phyloP scores from a whole-genome alignment of 2,888 invertebrate species.

The Pteria penguin region DNA sequence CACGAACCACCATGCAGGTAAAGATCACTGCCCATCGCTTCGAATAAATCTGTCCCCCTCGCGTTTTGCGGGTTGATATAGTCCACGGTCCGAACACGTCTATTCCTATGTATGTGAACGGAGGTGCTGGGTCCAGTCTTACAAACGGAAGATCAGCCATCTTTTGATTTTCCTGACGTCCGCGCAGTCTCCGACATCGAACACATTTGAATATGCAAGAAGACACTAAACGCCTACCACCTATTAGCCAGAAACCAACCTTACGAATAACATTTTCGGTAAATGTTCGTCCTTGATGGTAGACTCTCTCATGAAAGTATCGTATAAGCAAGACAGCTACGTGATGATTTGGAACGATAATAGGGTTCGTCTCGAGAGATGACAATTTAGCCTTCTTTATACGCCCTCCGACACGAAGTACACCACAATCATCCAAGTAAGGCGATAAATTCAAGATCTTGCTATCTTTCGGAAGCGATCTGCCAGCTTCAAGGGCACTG shows the following conservation, averaged over 20 bases:
- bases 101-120: conserved; percentile 43
- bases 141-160: conserved; percentile 48
- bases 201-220: conserved; percentile 34
- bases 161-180: conserved; percentile 30
- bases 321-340: conserved; percentile 34
- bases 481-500: not conserved
- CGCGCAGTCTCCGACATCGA: conserved; percentile 37
- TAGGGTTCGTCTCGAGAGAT: conserved; percentile 21
- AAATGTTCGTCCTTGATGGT: conserved; percentile 50
- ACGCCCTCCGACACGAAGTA: conserved; percentile 43
- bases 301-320: conserved; percentile 37
- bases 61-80: conserved; percentile 42
- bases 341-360: conserved; percentile 38
- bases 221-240: conserved; percentile 39
- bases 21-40: conserved; percentile 54
- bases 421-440: conserved; percentile 26
- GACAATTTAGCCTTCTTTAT: not conserved
- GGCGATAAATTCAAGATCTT: conserved; percentile 25
- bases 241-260: conserved; percentile 48
- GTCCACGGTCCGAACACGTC: conserved; percentile 53
- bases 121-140: conserved; percentile 32
- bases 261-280: conserved; percentile 46
- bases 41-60: conserved; percentile 39
- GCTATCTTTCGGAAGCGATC: conserved; percentile 28
- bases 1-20: conserved; percentile 48